Evolutionary conservation across 2,113 vertebrate species (phyloP), one percentile per base, ranked within the genome.

Genomic region (Oryzias melastigma): DNA sequence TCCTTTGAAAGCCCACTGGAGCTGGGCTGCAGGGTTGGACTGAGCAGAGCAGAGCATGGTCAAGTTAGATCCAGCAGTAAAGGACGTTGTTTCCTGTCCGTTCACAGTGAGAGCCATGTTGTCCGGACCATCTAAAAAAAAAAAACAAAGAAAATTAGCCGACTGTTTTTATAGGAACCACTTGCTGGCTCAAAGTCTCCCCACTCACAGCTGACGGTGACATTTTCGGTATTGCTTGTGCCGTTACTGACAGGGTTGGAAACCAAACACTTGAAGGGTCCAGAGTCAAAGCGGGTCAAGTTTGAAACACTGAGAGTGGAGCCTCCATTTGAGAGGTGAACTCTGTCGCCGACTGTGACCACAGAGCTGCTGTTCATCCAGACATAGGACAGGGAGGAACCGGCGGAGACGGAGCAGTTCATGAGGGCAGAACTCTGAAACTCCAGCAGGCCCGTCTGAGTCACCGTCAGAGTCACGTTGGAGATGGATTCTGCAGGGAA

Each of bases 191-290:
- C 7, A 7, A 59, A 8, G 2, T 24, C 4, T 1, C 35, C 17
- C 0, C 44, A 81, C 88, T 90, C 56, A 90, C 87, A 89, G 66
- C 18, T 78, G 70, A 88, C 61, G 5, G 68, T 77, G 7, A 89
- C 52, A 22, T 54, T 49, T 10, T 88, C 25, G 13, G 73, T 2
- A 25, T 67, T 45, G 41, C 86, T 87, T 69, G 52, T 75, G 43
- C 29, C 70, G 14, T 82, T 76, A 50, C 84, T 85, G 75, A 87
- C 27, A 19, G 15, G 45, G 57, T 89, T 89, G 40, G 22, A 64
- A 18, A 45, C 85, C 1, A 2, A 43, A 35, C 87, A 90, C 8
- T 29, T 74, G 71, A 89, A 83, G 0, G 82, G 85, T 15, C 87
- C 83, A 5, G 51, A 58, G 61, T 88, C 84, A 15, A 78, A 75